Conservation (phyloP, 2,113 vertebrate species). For the Dicaeum eximium region DNA sequence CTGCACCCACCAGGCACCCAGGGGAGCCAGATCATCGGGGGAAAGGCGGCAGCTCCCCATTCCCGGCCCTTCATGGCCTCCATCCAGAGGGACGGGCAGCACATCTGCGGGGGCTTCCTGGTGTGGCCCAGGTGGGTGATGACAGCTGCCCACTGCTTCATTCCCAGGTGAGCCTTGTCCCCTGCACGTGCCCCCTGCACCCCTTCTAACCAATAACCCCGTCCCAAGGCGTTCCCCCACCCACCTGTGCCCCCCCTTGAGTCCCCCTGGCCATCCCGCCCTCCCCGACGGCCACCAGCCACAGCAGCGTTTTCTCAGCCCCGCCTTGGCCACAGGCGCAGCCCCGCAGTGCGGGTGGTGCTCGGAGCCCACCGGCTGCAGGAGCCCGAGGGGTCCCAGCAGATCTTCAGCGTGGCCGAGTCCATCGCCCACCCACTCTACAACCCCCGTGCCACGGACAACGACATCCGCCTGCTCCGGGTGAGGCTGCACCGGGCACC, state of each 20-base stretch:
- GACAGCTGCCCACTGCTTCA: slow-evolving; percentile 70
- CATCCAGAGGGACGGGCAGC: slow-evolving; percentile 40
- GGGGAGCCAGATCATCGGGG: slow-evolving; percentile 73
- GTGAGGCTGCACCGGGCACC: slow-evolving; percentile 9
- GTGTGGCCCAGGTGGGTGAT: slow-evolving; percentile 67
- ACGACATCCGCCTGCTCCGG: slow-evolving; percentile 69
- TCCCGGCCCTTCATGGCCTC: slow-evolving; percentile 83
- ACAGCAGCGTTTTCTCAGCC: rapidly evolving
- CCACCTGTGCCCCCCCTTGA: no score
- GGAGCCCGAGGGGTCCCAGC: slow-evolving; percentile 46
- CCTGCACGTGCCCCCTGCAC: rapidly evolving
- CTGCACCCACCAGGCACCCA: slow-evolving; percentile 44
- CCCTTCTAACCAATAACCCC: rapidly evolving
- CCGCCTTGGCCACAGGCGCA: background rate
- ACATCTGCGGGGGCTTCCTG: slow-evolving; percentile 68
- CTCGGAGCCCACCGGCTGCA: slow-evolving; percentile 63
- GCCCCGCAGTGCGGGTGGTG: slow-evolving; percentile 2
- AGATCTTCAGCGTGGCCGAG: slow-evolving; percentile 26
- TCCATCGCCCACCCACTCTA: slow-evolving; percentile 54
- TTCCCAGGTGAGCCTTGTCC: slow-evolving; percentile 33
- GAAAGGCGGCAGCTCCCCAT: slow-evolving; percentile 67
- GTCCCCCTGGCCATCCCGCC: background rate
- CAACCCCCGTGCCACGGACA: background rate
- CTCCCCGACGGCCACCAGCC: rapidly evolving
- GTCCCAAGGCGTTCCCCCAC: background rate